Evolutionary conservation across 2,113 vertebrate genomes (phyloP).

Genomic region (Triplophysa tibetana): DNA sequence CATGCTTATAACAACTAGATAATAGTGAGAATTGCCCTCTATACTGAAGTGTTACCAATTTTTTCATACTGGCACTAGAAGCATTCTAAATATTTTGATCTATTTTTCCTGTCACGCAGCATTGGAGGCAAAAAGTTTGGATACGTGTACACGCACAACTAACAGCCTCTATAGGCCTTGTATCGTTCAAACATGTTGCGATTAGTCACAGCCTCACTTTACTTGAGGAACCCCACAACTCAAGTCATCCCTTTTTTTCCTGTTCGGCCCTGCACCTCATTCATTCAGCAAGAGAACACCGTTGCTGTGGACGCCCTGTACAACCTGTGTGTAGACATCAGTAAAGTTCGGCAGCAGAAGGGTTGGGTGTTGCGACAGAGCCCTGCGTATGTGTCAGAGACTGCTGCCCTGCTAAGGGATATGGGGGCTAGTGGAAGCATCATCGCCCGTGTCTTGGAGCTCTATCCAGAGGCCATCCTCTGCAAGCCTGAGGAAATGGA

Average conservation of each 20-base stretch:
- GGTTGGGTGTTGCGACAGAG: conserved; percentile 84
- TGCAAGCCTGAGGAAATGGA: conserved; percentile 76
- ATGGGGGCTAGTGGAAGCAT: conserved; percentile 76
- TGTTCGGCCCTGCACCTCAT: conserved; percentile 49
- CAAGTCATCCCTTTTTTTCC: conserved; percentile 34
- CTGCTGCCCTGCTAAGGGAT: conserved; percentile 74
- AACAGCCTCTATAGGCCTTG: neutral
- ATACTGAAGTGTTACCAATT: no score
- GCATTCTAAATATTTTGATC: neutral
- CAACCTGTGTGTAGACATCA: conserved; percentile 81
- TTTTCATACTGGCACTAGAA: neutral
- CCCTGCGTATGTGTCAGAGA: conserved; percentile 79
- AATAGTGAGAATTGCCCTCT: no score
- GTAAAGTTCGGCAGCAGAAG: conserved; percentile 83
- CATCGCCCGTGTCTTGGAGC: conserved; percentile 79
- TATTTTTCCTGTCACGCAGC: conserved; percentile 6
- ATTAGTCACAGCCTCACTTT: conserved; percentile 57
- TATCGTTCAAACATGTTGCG: conserved; percentile 66
- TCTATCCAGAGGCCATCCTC: conserved; percentile 85
- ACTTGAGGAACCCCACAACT: conserved; percentile 52
- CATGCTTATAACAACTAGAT: no score
- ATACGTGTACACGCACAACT: neutral
- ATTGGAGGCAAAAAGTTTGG: neutral
- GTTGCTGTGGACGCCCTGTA: conserved; percentile 76
- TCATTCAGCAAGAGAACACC: conserved; percentile 75